Evolutionary conservation across 2,888 invertebrate species (phyloP), one percentile per base, ranked within the genome.

Genomic region (Biston stratarius): DNA sequence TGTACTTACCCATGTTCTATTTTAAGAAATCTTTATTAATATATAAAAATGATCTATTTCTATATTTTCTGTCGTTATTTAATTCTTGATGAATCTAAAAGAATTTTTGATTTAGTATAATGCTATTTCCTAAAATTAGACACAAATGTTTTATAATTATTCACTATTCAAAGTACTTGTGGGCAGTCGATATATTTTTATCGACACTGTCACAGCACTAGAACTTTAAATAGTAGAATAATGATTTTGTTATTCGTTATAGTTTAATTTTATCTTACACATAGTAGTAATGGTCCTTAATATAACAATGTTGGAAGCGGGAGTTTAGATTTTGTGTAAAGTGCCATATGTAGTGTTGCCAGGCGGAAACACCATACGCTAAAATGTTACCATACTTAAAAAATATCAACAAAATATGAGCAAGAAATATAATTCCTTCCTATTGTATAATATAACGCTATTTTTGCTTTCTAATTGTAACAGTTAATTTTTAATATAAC

Each of bases 291-390:
- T 90, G 92, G 90, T 92, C 92, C 91, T 91, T 92, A 91, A 90
- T 92, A 89, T 92, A 91, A 91, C 87, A 89, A 87, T 86, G 88
- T 83, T 79, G 80, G 76, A 72, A 78, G 87, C 79, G 84, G 84
- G 80, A 82, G 82, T 69, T 69, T 57, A 61, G 64, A 67, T 71
- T 83, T 86, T 85, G 82, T 88, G 83, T 85, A 83, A 89, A 90
- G 93, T 94, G 93, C 93, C 93, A 94, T 94, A 93, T 82, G 77
- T 83, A 84, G 87, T 89, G 90, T 91, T 90, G 91, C 91, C 88
- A 89, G 73, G 85, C 92, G 89, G 88, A 88, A 88, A 90, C 91
- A 92, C 91, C 90, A 90, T 88, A 85, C 76, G 75, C 82, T 77
- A 81, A 66, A 87, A 91, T 89, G 93, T 94, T 93, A 94, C 93